A percentile compares a stretch with the other conserved stretches of the same genome.
Conservation (phyloP, 2,113 vertebrate species). For the Verasper variegatus region DNA sequence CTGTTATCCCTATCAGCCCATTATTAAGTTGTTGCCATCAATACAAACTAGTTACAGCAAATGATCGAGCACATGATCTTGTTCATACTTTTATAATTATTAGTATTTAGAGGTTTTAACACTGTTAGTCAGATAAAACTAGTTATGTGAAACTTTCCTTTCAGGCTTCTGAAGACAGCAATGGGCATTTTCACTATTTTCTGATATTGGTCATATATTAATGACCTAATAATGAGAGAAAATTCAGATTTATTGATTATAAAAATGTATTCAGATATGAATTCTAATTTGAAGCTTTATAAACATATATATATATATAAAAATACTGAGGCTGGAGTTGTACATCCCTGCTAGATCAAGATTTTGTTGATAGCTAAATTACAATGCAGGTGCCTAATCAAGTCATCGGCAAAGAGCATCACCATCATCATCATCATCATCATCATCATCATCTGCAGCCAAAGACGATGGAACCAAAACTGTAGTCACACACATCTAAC, state of each 20-base stretch:
- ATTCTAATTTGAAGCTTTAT: not conserved
- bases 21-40: not conserved
- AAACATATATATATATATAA: not conserved
- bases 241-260: not conserved
- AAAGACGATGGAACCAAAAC: slow-evolving; percentile 89
- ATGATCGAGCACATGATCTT: no score
- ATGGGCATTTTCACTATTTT: not conserved
- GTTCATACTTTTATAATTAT: no score
- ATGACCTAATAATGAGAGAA: not conserved
- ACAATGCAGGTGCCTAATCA: slow-evolving; percentile 96
- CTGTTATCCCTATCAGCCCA: not conserved
- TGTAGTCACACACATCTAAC: slow-evolving; percentile 79
- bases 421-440: slow-evolving; percentile 56
- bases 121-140: not conserved
- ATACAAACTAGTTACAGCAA: not conserved
- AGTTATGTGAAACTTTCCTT: not conserved
- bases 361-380: slow-evolving; percentile 31
- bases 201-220: no score
- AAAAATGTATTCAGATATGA: not conserved
- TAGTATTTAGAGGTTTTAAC: not conserved
- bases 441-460: slow-evolving; percentile 90
- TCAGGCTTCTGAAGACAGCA: not conserved
- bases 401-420: slow-evolving; percentile 79
- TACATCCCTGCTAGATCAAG: slow-evolving; percentile 49
- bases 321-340: slow-evolving; percentile 46